Conservation (phyloP, 1,140 invertebrate species). For the Drosophila mojavensis region DNA sequence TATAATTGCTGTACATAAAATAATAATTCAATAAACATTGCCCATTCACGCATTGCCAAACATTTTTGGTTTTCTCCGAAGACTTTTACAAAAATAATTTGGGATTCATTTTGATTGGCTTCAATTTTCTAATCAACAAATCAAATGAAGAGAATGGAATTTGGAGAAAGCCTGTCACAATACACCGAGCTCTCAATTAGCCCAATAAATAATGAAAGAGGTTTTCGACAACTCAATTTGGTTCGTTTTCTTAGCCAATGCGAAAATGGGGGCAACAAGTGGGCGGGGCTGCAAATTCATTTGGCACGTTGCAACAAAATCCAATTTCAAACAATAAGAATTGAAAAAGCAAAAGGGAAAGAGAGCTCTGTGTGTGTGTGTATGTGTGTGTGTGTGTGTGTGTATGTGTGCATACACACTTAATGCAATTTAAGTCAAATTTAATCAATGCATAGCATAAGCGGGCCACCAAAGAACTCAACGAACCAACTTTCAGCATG, state of each 20-base stretch:
- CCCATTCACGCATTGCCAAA: too few relatives aligned
- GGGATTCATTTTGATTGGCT: too few relatives aligned
- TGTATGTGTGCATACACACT: slow-evolving; percentile 32
- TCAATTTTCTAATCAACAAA: slow-evolving; percentile 3
- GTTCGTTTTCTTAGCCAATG: slow-evolving; percentile 35
- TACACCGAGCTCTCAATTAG: slow-evolving; percentile 56
- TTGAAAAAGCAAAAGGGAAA: slow-evolving; percentile 41
- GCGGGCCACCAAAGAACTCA: slow-evolving; percentile 34
- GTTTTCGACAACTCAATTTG: slow-evolving; percentile 38
- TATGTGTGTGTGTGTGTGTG: slow-evolving; percentile 15
- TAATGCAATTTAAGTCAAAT: slow-evolving; percentile 79
- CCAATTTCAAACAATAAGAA: slow-evolving; percentile 69
- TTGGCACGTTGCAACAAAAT: slow-evolving; percentile 49
- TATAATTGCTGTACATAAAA: too few relatives aligned
- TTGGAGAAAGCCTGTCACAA: neutral
- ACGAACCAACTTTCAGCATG: slow-evolving; percentile 63
- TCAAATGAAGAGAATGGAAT: slow-evolving; percentile 13
- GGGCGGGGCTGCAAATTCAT: slow-evolving; percentile 11
- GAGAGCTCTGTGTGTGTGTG: neutral
- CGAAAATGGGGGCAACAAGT: slow-evolving; percentile 65
- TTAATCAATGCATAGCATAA: slow-evolving; percentile 78
- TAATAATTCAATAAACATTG: too few relatives aligned
- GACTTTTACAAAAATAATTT: too few relatives aligned
- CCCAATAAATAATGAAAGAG: slow-evolving; percentile 60
- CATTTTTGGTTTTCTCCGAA: too few relatives aligned